Evolutionary conservation across 2,888 invertebrate species (phyloP), one percentile per base, ranked within the genome.

Genomic region (Trissolcus brochymenae): DNA sequence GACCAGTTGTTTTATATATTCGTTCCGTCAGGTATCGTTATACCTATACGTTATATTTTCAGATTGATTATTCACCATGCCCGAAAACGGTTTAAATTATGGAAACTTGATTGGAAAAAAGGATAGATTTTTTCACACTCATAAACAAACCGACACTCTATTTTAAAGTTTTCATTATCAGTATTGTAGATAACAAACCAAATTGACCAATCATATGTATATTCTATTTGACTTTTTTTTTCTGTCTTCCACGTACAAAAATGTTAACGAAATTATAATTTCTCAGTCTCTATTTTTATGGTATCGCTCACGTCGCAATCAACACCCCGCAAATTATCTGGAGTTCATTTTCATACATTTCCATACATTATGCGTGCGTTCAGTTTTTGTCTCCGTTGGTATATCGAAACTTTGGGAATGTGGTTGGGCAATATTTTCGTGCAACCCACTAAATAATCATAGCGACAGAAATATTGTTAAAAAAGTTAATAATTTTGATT

Each of bases 311-410:
- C 70, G 59, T 60, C 60, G 41, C 64, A 65, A 65, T 51, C 68
- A 68, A 70, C 73, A 73, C 61, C 70, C 70, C 65, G 56, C 57
- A 43, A 76, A 77, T 77, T 77, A 77, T 77, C 64, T 54, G 53
- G 72, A 68, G 59, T 77, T 62, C 68, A 73, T 77, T 77, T 77
- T 77, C 72, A 77, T 77, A 72, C 40, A 77, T 77, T 77, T 77
- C 73, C 77, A 72, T 77, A 77, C 56, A 77, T 73, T 77, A 68
- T 49, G 62, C 72, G 67, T 67, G 67, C 25, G 25, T 76, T 64
- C 67, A 73, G 67, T 72, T 73, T 57, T 72, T 60, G 16, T 64
- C 13, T 13, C 60, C 71, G 66, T 62, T 77, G 60, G 19, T 19
- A 64, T 50, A 68, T 77, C 61, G 59, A 66, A 53, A 72, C 71